Evolutionary conservation across 2,888 invertebrate genomes (phyloP), one percentile per base, ranked within the genome.

Genomic region (Cecidostiba fungosa): DNA sequence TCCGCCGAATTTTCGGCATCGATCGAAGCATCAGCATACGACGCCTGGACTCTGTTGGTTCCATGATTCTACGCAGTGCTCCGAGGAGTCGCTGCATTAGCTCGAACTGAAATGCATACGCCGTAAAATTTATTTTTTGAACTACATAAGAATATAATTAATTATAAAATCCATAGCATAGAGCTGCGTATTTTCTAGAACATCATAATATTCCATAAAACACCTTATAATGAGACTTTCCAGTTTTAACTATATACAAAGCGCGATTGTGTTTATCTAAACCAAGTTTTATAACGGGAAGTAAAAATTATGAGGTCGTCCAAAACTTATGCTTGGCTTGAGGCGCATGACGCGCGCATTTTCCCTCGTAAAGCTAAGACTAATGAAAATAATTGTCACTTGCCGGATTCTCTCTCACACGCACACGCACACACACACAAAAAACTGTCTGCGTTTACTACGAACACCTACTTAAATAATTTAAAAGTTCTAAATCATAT

Each of bases 41-140:
- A 39, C 74, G 88, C 59, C 88, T 90, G 14, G 85, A 88, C 77
- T 84, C 85, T 4, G 91, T 90, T 3, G 91, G 90, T 83, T 92
- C 91, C 92, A 93, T 92, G 43, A 91, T 90, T 23, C 93, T 90
- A 77, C 90, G 89, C 82, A 91, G 85, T 1, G 91, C 89, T 0
- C 86, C 89, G 73, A 92, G 77, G 73, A 92, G 87, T 69, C 91
- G 91, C 23, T 80, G 82, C 87, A 87, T 86, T 47, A 84, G 82
- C n/a, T 79, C 76, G 39, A 69, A 83, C 77, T 85, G n/a, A 19
- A 54, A 77, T 16, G 29, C 54, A 59, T 0, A 74, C 12, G 16
- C 1, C 54, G 54, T 16, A 19, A 19, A 4, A 54, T 54, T 6
- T 19, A 8, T 19, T 19, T 54, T 54, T 2, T n/a, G 6, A 59